Base-by-base conservation (phyloP, 2,888 invertebrate species). In the Conops quadrifasciatus region DNA sequence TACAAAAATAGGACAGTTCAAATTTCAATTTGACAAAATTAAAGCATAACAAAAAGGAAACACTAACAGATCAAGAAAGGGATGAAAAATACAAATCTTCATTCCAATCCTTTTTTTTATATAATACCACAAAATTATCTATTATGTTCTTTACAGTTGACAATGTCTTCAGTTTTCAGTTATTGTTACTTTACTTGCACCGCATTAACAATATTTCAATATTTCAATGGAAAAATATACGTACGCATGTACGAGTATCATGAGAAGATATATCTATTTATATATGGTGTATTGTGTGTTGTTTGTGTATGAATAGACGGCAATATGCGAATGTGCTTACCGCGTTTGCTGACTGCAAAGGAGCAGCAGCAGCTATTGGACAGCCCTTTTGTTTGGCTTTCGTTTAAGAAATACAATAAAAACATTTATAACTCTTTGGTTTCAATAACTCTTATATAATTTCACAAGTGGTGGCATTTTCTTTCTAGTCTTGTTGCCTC, bases 191-290 rank as follows among this genome's bases (percentile, higher is more conserved):
- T 43, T 62, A 62, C 62, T 16, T 45, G 21, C 15, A 13, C 43
- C 36, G 36, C 36, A 4, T 4, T 9, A 36, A 36, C 36, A 36
- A 36, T 7, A 36, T 7, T 36, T 36, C 36, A 36, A 36, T 36
- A 60, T 16, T 30, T 60, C 43, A 62, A 45, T 62, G 45, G 43
- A 62, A 62, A 62, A 62, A 62, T 62, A 62, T 62, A 60, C 36
- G 36, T 16, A 60, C 19, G 28, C 28, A 3, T 59, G 9, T 59
- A 30, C 28, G 1, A 28, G n/a, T 24, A 58, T 58, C 16, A 26
- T n/a, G n/a, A n/a, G n/a, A n/a, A n/a, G n/a, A 58, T 28, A 28
- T 26, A 59, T 59, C 16, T 59, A 26, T 19, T 16, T 28, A n/a
- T 59, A 28, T 30, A 30, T 59, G 28, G n/a, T 51, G 16, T n/a